Evolutionary conservation across 2,888 invertebrate species (phyloP).

Genomic region (Mesoligia furuncula): DNA sequence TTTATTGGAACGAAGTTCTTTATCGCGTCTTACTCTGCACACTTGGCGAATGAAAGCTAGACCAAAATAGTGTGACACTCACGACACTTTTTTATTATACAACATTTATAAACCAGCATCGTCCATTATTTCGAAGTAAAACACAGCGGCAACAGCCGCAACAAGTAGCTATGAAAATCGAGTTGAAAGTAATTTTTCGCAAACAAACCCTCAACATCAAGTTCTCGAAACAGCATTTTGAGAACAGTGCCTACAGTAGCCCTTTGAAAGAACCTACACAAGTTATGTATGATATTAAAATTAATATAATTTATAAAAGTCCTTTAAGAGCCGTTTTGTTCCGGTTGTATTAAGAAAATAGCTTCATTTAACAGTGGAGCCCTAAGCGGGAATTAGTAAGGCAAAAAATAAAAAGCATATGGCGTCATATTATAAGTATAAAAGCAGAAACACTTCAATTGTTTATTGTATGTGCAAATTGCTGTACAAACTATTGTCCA

Average conservation of each 20-base stretch:
- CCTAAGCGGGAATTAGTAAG: slow-evolving; percentile 76
- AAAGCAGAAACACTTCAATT: slow-evolving; percentile 72
- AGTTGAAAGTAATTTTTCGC: background rate
- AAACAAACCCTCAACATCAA: background rate
- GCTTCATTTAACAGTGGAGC: slow-evolving; percentile 59
- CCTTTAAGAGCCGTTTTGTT: slow-evolving; percentile 15
- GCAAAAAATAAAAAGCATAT: slow-evolving; percentile 81
- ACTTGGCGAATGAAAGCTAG: too few species aligned
- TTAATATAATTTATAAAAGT: background rate
- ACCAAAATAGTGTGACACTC: too few species aligned
- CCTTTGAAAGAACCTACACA: slow-evolving; percentile 11
- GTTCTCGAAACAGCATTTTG: background rate
- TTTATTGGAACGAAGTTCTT: too few species aligned
- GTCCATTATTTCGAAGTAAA: too few species aligned
- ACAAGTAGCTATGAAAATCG: too few species aligned
- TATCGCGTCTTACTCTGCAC: too few species aligned
- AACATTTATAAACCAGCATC: too few species aligned
- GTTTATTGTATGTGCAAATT: slow-evolving; percentile 83
- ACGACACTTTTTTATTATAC: too few species aligned
- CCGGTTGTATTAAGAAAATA: slow-evolving; percentile 48
- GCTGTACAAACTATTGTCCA: slow-evolving; percentile 78
- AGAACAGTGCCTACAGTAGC: background rate
- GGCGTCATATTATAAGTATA: slow-evolving; percentile 72
- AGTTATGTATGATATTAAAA: background rate
- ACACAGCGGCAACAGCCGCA: too few species aligned